These are phyloP conservation scores for Tinea trinotella DNA, from an alignment of 2,888 invertebrate species.

Conservation along the genomic window DNA sequence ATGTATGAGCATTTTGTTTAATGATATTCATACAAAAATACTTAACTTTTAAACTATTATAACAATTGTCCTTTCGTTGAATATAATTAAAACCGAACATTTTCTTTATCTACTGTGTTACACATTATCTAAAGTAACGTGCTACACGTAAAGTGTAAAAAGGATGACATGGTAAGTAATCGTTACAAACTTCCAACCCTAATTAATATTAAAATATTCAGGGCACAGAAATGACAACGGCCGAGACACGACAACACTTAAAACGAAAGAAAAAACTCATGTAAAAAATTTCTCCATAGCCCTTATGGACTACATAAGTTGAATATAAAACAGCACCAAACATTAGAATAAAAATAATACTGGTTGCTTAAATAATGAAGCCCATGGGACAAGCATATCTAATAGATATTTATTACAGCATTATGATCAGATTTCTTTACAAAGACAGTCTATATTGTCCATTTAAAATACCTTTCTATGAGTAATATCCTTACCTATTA, in stretches of 20 bases:
- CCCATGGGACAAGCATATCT: slow-evolving; percentile 46
- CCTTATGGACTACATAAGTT: slow-evolving; percentile 39
- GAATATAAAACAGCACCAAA: slow-evolving; percentile 52
- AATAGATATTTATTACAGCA: slow-evolving; percentile 49
- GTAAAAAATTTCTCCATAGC: slow-evolving; percentile 38
- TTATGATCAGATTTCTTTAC: slow-evolving; percentile 35
- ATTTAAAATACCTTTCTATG: slow-evolving; percentile 9
- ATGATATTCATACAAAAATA: too few relatives aligned
- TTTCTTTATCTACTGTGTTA: not conserved
- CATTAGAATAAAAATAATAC: slow-evolving; percentile 14
- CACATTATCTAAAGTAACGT: slow-evolving; percentile 7
- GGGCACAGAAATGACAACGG: slow-evolving; percentile 40
- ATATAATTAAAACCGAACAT: too few relatives aligned
- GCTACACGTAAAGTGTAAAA: slow-evolving; percentile 10
- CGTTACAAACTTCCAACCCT: slow-evolving; percentile 21
- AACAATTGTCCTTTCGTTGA: too few relatives aligned
- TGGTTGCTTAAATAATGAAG: slow-evolving; percentile 32
- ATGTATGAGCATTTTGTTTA: too few relatives aligned
- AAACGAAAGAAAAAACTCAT: slow-evolving; percentile 35
- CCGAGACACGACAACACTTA: slow-evolving; percentile 25
- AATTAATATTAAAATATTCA: slow-evolving; percentile 60
- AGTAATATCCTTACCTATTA: slow-evolving; percentile 4
- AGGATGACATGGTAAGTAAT: slow-evolving; percentile 12
- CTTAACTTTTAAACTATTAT: too few relatives aligned
- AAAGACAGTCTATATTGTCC: slow-evolving; percentile 14